Base-by-base conservation (phyloP, 2,113 vertebrate species). In the Euleptes europaea region DNA sequence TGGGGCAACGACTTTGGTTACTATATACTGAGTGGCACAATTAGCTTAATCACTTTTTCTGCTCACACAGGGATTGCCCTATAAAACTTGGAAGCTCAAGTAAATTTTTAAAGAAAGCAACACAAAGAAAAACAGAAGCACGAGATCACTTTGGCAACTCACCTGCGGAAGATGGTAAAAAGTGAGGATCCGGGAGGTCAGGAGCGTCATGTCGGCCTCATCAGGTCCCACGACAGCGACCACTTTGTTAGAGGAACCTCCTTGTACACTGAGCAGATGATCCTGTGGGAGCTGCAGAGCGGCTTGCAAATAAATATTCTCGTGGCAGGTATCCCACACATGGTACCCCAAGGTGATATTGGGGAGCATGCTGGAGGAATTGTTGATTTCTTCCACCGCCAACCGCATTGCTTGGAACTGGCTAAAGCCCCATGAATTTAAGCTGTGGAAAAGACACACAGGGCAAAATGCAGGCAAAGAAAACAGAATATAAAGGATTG, bases 351-450 rank as follows among this genome's bases (percentile, higher is more conserved):
- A 86, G 60, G 76, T 96, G 67, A 97, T 85, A 49, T 94, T 95
- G 11, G 97, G 97, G 44, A 97, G 91, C 12, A 97, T 92, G 40
- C 38, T 15, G 2, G 87, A 94, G 79, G 84, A 70, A 47, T 95
- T 95, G 90, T 97, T 97, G 82, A 97, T 96, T 94, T 97, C 94
- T n/a, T 96, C 96, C 2, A 94, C 89, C 33, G 95, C 92, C 86
- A 96, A 95, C 78, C 92, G 88, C 93, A 97, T 92, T 76, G 96
- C 95, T 91, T 97, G 96, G 90, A 95, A 86, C 40, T 93, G 69
- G 85, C 94, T 91, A 72, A 92, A 97, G 72, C 95, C 97, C n/a
- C 94, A 93, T 51, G 90, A 89, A 84, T 97, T 96, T 40, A 63
- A 19, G 8, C 0, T 31, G 40, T 9, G 47, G 33, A 26, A 69